These are phyloP conservation scores for Perithous albicinctus DNA, from an alignment of 2,888 invertebrate species.

Conservation along the genomic window DNA sequence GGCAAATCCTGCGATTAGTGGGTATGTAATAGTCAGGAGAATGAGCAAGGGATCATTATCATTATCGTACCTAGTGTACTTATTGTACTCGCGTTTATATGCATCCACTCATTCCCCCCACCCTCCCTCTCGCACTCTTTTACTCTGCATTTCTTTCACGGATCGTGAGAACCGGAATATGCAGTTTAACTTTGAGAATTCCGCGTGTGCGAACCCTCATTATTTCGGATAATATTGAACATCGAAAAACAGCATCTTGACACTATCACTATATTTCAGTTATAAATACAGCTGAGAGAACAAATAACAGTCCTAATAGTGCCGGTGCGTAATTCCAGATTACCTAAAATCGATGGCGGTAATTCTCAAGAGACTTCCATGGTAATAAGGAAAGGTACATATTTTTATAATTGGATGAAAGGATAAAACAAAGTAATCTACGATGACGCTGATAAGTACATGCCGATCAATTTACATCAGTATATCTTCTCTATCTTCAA, in stretches of 20 bases:
- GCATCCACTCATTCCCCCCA: not conserved
- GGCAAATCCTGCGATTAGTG: slow-evolving; percentile 22
- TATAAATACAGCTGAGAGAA: too few relatives aligned
- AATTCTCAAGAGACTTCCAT: too few relatives aligned
- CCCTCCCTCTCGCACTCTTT: too few relatives aligned
- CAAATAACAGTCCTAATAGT: too few relatives aligned
- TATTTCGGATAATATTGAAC: not conserved
- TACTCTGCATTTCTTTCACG: slow-evolving; percentile 4
- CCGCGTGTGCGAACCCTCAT: slow-evolving; percentile 3
- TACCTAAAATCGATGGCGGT: too few relatives aligned
- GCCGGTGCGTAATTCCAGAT: too few relatives aligned
- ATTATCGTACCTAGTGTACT: slow-evolving; percentile 18
- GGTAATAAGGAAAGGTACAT: too few relatives aligned
- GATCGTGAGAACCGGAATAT: slow-evolving; percentile 43
- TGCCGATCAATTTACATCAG: too few relatives aligned
- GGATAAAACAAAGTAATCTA: not conserved
- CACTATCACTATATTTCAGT: too few relatives aligned
- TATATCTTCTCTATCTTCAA: not conserved
- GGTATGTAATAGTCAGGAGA: slow-evolving; percentile 15
- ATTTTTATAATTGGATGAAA: too few relatives aligned
- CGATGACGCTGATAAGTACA: too few relatives aligned
- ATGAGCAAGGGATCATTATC: slow-evolving; percentile 19
- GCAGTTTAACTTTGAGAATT: slow-evolving; percentile 3
- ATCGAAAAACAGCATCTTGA: not conserved
- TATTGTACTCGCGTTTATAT: not conserved